Percentiles rank a stretch among this genome's conserved stretches.
phyloP scores from a whole-genome alignment of 2,888 invertebrate species.

The Acleris cristana region DNA sequence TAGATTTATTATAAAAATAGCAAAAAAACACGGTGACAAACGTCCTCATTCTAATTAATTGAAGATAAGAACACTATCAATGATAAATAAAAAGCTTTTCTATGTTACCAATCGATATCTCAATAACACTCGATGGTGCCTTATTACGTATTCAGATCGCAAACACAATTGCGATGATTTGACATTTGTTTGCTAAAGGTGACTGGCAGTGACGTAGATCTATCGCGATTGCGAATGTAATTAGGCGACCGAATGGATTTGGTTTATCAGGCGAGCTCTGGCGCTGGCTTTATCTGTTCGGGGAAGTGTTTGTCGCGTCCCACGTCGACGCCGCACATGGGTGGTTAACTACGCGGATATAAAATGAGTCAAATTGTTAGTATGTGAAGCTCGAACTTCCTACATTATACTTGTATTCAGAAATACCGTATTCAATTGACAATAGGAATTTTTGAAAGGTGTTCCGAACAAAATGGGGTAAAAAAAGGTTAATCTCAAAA shows the following conservation, averaged over 20 bases:
- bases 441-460: too few relatives aligned
- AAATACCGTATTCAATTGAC: too few relatives aligned
- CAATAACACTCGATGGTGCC: constrained; percentile 4
- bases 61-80: constrained; percentile 16
- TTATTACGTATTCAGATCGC: constrained; percentile 14
- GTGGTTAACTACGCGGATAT: constrained; percentile 18
- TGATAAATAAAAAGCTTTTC: constrained; percentile 31
- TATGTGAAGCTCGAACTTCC: too few relatives aligned
- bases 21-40: constrained; percentile 8
- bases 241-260: constrained; percentile 1
- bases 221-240: background rate
- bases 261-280: constrained; percentile 10
- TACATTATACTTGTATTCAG: too few relatives aligned
- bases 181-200: background rate
- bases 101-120: constrained; percentile 15
- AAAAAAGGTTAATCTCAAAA: too few relatives aligned
- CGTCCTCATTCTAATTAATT: constrained; percentile 12
- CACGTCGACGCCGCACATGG: constrained; percentile 10
- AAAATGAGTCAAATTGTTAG: background rate
- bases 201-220: background rate
- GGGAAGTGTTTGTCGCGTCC: constrained; percentile 41
- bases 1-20: background rate
- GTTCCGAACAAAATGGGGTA: too few relatives aligned
- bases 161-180: background rate
- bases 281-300: constrained; percentile 42